phyloP scores from a whole-genome alignment of 2,888 invertebrate genomes.

The Drosophila limbata region DNA sequence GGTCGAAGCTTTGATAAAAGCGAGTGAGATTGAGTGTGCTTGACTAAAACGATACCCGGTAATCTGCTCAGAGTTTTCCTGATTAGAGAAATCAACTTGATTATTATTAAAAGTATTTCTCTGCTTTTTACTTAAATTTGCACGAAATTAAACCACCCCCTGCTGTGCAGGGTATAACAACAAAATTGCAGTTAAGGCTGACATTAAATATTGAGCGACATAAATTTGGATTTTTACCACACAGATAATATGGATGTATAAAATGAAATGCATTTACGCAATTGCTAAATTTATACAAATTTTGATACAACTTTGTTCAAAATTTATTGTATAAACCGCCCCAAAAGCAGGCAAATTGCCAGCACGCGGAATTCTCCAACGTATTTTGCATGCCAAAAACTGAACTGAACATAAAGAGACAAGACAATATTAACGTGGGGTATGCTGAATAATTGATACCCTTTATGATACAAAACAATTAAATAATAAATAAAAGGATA shows the following conservation, averaged over 20 bases:
- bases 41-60: background rate
- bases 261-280: slow-evolving; percentile 60
- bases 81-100: background rate
- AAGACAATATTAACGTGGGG: slow-evolving; percentile 3
- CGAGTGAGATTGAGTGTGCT: background rate
- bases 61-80: background rate
- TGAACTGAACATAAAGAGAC: slow-evolving; percentile 22
- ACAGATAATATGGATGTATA: slow-evolving; percentile 12
- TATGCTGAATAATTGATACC: background rate
- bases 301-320: slow-evolving; percentile 39
- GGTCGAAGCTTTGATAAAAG: background rate
- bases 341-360: slow-evolving; percentile 36
- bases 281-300: slow-evolving; percentile 57
- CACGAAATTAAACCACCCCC: background rate
- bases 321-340: slow-evolving; percentile 16
- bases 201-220: slow-evolving; percentile 14
- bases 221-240: slow-evolving; percentile 5
- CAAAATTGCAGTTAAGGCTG: slow-evolving; percentile 6
- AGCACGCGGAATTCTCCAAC: slow-evolving; percentile 52
- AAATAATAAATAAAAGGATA: background rate
- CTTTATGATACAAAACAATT: background rate
- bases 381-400: slow-evolving; percentile 53
- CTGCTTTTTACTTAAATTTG: background rate
- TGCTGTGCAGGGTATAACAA: background rate
- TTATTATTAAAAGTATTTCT: background rate